A percentile compares a stretch with the other conserved stretches of the same genome.
Conservation (phyloP, 2,797 vertebrate species). For the Amniataba percoides region DNA sequence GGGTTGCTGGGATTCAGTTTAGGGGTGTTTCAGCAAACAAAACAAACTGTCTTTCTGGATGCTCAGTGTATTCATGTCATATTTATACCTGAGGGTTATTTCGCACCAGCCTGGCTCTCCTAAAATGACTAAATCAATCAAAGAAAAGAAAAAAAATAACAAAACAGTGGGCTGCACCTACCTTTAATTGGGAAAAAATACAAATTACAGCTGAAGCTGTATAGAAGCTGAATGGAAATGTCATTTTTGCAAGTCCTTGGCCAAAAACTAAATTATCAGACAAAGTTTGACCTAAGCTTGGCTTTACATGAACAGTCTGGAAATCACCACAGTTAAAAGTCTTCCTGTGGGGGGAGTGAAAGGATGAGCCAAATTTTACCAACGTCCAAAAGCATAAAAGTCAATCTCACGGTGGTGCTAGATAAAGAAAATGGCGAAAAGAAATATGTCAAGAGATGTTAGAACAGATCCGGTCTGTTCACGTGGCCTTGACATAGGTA, state of each 20-base stretch:
- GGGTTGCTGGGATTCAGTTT: too few species aligned
- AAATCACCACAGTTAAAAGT: too few species aligned
- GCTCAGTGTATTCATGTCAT: slow-evolving; percentile 24
- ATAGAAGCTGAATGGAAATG: too few species aligned
- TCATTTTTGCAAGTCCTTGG: too few species aligned
- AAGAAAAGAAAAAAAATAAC: neutral
- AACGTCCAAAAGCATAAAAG: neutral
- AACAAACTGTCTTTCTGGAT: slow-evolving; percentile 14
- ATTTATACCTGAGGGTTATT: slow-evolving; percentile 14
- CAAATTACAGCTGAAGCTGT: too few species aligned
- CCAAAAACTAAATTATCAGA: too few species aligned
- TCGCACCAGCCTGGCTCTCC: neutral
- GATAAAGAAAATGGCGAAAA: neutral
- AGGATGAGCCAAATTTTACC: too few species aligned
- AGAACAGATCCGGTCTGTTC: neutral
- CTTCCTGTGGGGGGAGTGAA: too few species aligned
- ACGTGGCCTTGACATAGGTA: neutral
- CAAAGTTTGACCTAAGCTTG: too few species aligned
- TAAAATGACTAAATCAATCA: neutral
- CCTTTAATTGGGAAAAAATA: neutral
- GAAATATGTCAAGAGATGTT: neutral
- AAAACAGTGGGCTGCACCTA: neutral
- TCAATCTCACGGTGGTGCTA: neutral
- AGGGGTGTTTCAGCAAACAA: too few species aligned
- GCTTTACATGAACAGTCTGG: too few species aligned